Evolutionary conservation across 2,113 vertebrate genomes (phyloP).

Genomic region (Brachyistius frenatus): DNA sequence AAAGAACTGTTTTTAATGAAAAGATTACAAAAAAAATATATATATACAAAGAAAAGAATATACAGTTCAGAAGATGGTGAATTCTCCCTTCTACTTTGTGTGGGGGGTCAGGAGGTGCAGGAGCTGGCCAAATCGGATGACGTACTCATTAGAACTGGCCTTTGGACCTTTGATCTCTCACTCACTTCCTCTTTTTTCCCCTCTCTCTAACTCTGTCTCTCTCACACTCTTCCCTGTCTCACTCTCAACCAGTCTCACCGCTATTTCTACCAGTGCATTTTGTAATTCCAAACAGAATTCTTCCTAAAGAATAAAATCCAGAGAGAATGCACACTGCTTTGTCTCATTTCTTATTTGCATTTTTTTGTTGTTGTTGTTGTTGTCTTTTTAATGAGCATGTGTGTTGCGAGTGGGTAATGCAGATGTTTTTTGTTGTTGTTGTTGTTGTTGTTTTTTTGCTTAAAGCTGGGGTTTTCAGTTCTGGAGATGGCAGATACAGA

Average conservation of each 20-base stretch:
- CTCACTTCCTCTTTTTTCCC: slow-evolving; percentile 63
- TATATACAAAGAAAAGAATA: slow-evolving; percentile 63
- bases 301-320: slow-evolving; percentile 88
- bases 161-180: slow-evolving; percentile 72
- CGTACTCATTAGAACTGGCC: slow-evolving; percentile 73
- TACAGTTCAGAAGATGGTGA: slow-evolving; percentile 78
- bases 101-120: slow-evolving; percentile 60
- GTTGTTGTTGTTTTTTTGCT: too few relatives aligned
- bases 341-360: slow-evolving; percentile 51
- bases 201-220: slow-evolving; percentile 64
- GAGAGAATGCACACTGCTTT: slow-evolving; percentile 84
- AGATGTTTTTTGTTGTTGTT: too few relatives aligned
- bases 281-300: slow-evolving; percentile 87
- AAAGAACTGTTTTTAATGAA: slow-evolving; percentile 78
- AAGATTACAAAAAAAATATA: slow-evolving; percentile 41
- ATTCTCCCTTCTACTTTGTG: slow-evolving; percentile 76
- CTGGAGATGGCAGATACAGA: too few relatives aligned
- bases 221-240: slow-evolving; percentile 72
- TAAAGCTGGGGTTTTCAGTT: too few relatives aligned
- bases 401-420: too few relatives aligned
- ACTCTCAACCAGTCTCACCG: slow-evolving; percentile 80
- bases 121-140: slow-evolving; percentile 69
- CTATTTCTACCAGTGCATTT: slow-evolving; percentile 88
- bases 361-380: not conserved
- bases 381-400: too few relatives aligned